A percentile compares a stretch with the other conserved stretches of the same genome.
Evolutionary conservation across 2,888 invertebrate genomes (phyloP).

Genomic region (Drosophila picticornis): DNA sequence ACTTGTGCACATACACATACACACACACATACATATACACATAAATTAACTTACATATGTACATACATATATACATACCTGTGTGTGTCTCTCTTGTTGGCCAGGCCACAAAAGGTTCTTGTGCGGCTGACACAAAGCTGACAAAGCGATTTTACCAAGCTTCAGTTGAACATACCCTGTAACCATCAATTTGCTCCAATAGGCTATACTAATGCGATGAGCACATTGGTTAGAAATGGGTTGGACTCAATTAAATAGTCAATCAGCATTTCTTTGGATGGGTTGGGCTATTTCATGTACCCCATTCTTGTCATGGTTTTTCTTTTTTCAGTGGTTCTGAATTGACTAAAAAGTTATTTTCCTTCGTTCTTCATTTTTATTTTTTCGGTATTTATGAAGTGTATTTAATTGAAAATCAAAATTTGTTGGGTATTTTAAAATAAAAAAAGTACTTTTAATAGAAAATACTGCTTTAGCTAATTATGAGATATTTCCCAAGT

Average conservation of each 20-base stretch:
- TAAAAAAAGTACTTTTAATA: too few relatives aligned
- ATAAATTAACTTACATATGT: not conserved
- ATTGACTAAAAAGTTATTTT: not conserved
- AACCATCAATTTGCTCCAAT: not conserved
- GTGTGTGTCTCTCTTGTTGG: slow-evolving; percentile 25
- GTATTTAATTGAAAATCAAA: not conserved
- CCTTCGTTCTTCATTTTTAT: not conserved
- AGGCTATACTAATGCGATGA: not conserved
- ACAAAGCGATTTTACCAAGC: slow-evolving; percentile 52
- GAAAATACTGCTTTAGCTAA: not conserved
- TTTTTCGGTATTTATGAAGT: not conserved
- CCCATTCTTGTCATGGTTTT: not conserved
- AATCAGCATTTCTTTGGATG: not conserved
- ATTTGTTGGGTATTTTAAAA: too few relatives aligned
- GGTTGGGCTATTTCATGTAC: not conserved
- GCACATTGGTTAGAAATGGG: not conserved
- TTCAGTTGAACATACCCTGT: slow-evolving; percentile 45
- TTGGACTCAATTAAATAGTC: not conserved
- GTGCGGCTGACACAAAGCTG: slow-evolving; percentile 50
- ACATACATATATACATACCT: slow-evolving; percentile 4
- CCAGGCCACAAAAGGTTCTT: slow-evolving; percentile 47
- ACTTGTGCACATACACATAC: not conserved
- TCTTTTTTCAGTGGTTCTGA: not conserved
- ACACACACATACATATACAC: not conserved
- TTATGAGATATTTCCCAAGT: slow-evolving; percentile 12